phyloP scores from a whole-genome alignment of 2,797 vertebrate species.

The Tadarida brasiliensis region DNA sequence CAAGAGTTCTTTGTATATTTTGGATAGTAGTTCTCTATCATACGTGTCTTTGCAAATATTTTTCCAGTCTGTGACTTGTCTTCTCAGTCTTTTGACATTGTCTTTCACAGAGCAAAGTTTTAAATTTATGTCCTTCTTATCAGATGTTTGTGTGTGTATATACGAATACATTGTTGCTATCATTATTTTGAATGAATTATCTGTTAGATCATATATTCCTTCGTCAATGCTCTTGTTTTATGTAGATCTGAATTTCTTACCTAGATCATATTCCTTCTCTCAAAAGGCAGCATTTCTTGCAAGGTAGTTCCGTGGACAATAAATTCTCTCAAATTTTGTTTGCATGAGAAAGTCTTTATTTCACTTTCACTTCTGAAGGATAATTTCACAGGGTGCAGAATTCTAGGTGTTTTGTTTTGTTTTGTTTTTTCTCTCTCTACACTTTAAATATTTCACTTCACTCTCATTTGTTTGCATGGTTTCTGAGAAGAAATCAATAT shows the following conservation, averaged over 20 bases:
- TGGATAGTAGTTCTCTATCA: neutral
- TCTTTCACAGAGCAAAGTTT: neutral
- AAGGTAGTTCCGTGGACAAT: neutral
- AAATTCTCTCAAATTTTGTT: neutral
- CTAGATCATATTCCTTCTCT: neutral
- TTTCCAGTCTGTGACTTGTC: neutral
- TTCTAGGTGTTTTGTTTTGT: neutral
- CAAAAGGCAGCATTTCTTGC: neutral
- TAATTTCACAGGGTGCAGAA: neutral
- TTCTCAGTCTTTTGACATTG: neutral
- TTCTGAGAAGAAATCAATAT: neutral
- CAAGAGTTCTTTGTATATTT: neutral
- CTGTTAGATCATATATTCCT: neutral
- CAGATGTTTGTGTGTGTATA: neutral
- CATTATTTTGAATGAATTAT: neutral
- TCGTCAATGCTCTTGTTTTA: neutral
- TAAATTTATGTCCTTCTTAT: neutral
- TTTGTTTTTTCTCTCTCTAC: neutral
- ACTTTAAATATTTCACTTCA: neutral
- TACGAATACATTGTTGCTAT: neutral
- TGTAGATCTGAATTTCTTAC: neutral
- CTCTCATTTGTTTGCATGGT: neutral
- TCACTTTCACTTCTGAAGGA: neutral
- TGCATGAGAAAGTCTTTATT: neutral
- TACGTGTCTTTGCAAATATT: neutral